A percentile compares a stretch with the other conserved stretches of the same genome.
phyloP scores from a whole-genome alignment of 2,797 vertebrate genomes.

The Enteromius afrohamiltoni region DNA sequence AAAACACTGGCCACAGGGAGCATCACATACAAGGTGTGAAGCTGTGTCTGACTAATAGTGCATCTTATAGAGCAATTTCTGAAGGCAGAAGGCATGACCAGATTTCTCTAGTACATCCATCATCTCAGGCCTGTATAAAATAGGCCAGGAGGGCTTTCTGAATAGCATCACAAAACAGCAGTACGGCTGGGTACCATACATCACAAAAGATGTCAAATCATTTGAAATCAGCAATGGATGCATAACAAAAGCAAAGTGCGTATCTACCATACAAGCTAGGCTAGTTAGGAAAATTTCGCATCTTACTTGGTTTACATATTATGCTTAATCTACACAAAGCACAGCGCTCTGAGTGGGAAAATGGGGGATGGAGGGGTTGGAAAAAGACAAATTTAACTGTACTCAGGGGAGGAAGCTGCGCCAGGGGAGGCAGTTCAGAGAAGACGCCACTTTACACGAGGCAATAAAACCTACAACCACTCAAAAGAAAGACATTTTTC shows the following conservation, averaged over 20 bases:
- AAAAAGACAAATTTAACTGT: constrained; percentile 12
- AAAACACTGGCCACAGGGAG: constrained; percentile 39
- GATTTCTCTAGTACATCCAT: constrained; percentile 60
- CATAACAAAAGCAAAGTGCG: background rate
- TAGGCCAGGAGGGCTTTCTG: constrained; percentile 19
- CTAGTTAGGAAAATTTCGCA: constrained; percentile 4
- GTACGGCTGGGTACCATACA: constrained; percentile 14
- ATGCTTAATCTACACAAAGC: constrained; percentile 1
- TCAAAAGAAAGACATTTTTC: constrained; percentile 36
- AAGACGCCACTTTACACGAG: constrained; percentile 21
- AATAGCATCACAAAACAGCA: constrained; percentile 39
- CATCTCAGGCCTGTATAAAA: constrained; percentile 52
- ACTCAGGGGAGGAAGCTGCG: constrained; percentile 23
- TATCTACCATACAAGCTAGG: background rate
- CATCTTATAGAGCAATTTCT: constrained; percentile 65
- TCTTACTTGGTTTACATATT: constrained; percentile 5
- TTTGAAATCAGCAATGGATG: constrained; percentile 11
- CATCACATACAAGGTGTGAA: constrained; percentile 47
- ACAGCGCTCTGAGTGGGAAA: background rate
- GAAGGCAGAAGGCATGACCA: constrained; percentile 62
- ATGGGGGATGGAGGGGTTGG: background rate
- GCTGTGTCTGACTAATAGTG: constrained; percentile 62
- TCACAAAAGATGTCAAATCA: constrained; percentile 28
- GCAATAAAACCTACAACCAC: constrained; percentile 36
- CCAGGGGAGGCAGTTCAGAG: constrained; percentile 18